phyloP scores from a whole-genome alignment of 2,113 vertebrate species.

The Percopsis transmontana region DNA sequence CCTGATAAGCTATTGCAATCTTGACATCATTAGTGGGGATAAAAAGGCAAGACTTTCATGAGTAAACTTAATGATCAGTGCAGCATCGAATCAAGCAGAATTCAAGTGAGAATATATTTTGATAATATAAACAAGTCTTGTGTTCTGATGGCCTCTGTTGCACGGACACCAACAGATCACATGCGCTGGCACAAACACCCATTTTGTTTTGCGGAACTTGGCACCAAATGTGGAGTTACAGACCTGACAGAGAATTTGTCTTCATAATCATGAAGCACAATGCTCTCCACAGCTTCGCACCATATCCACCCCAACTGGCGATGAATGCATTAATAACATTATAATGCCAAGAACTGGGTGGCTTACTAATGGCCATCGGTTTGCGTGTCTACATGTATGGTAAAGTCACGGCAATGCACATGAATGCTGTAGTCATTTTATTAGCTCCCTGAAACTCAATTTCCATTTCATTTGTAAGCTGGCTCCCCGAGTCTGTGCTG shows the following conservation, averaged over 20 bases:
- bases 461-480: constrained; percentile 81
- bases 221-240: constrained; percentile 9
- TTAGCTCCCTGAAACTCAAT: constrained; percentile 80
- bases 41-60: constrained; percentile 3
- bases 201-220: constrained; percentile 14
- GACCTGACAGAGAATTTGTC: constrained; percentile 29
- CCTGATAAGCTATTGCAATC: constrained; percentile 12
- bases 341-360: constrained; percentile 18
- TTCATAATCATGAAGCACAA: constrained; percentile 34
- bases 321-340: constrained; percentile 18
- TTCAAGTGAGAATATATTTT: too few species aligned
- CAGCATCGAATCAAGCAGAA: not conserved
- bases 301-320: not conserved
- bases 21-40: constrained; percentile 8
- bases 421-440: constrained; percentile 69
- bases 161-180: constrained; percentile 34
- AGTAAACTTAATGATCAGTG: constrained; percentile 1
- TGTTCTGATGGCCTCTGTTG: constrained; percentile 21
- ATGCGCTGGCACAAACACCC: not conserved
- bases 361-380: constrained; percentile 36
- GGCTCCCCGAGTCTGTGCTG: constrained; percentile 69
- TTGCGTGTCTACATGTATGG: constrained; percentile 51
- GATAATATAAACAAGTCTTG: constrained; percentile 20
- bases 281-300: constrained; percentile 19
- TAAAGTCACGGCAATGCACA: constrained; percentile 54